These are phyloP conservation scores for Hartigia nigra DNA, from an alignment of 2,888 invertebrate genomes.

Conservation along the genomic window DNA sequence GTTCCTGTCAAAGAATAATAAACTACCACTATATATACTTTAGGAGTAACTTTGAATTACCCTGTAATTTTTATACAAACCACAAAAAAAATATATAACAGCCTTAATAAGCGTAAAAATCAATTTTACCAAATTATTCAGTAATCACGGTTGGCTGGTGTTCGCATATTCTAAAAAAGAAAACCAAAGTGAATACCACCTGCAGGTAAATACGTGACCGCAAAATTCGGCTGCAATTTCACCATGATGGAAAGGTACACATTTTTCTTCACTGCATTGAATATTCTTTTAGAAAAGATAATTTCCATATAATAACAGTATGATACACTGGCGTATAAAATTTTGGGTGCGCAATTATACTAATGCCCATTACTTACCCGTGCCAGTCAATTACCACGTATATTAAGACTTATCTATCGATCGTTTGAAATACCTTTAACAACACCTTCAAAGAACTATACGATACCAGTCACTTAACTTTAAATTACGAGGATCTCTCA, in stretches of 20 bases:
- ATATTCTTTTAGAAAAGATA: neutral
- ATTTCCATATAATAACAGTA: neutral
- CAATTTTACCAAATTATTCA: neutral
- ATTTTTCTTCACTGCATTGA: neutral
- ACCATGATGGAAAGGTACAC: neutral
- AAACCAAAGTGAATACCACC: neutral
- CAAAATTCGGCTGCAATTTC: neutral
- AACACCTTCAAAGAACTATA: neutral
- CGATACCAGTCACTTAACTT: neutral
- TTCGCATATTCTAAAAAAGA: neutral
- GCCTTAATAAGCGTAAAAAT: neutral
- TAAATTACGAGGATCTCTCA: conserved; percentile 46
- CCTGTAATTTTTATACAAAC: neutral
- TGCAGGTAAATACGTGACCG: neutral
- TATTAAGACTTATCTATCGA: conserved; percentile 30
- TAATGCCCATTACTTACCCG: conserved; percentile 39
- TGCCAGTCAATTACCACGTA: conserved; percentile 49
- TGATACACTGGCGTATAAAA: conserved; percentile 27
- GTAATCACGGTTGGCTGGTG: neutral
- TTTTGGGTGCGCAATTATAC: conserved; percentile 44
- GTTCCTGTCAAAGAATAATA: neutral
- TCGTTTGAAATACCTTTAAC: neutral
- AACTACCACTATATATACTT: neutral
- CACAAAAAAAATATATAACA: neutral
- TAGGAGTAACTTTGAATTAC: neutral